Evolutionary conservation across 2,888 invertebrate genomes (phyloP).

Genomic region (Hypena proboscidalis): DNA sequence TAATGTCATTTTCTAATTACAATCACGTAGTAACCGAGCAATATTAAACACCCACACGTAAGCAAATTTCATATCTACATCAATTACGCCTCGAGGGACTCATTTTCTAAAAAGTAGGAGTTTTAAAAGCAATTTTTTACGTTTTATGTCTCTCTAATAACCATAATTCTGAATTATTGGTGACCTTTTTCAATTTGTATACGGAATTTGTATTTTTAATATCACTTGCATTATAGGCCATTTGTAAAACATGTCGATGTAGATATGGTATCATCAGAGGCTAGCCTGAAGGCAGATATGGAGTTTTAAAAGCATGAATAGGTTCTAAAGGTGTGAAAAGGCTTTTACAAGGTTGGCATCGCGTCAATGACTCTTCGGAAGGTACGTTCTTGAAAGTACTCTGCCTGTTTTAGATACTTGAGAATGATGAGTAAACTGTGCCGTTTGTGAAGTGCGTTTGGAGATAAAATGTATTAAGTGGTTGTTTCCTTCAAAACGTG

Average conservation of each 20-base stretch:
- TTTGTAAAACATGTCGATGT: conserved; percentile 13
- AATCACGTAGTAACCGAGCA: neutral
- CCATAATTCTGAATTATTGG: conserved; percentile 9
- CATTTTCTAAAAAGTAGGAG: conserved; percentile 11
- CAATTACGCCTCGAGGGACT: conserved; percentile 14
- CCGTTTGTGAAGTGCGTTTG: neutral
- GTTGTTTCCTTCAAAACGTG: too few species aligned
- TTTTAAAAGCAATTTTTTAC: conserved; percentile 31
- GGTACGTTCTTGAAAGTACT: conserved; percentile 15
- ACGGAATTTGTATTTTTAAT: conserved; percentile 19
- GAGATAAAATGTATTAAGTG: too few species aligned
- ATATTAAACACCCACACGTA: too few species aligned
- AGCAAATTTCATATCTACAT: neutral
- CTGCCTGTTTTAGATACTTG: conserved; percentile 7
- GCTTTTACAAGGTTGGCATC: conserved; percentile 38
- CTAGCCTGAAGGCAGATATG: conserved; percentile 25
- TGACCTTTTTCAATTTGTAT: conserved; percentile 16
- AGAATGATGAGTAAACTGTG: conserved; percentile 7
- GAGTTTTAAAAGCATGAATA: conserved; percentile 33
- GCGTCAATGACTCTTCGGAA: conserved; percentile 22
- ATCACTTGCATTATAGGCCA: conserved; percentile 11
- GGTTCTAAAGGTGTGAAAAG: conserved; percentile 37
- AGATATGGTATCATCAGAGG: conserved; percentile 21
- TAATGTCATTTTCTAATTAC: too few species aligned
- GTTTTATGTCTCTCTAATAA: conserved; percentile 13